Percentiles rank a stretch among this genome's conserved stretches.
Conservation (phyloP, 2,113 vertebrate species). For the Noturus placidus region DNA sequence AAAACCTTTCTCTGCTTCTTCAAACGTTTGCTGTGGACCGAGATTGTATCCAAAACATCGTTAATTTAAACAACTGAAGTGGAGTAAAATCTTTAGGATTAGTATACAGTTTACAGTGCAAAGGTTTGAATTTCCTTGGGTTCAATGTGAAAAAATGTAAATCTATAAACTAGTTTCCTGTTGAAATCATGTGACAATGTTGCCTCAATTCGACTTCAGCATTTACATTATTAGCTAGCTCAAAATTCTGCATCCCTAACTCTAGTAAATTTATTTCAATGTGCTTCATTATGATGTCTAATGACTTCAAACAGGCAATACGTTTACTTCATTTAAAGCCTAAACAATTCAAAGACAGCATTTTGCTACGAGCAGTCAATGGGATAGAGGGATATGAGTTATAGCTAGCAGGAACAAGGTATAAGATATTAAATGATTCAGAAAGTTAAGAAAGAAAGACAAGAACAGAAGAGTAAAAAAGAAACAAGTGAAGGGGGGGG, state of each 20-base stretch:
- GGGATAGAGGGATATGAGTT: too few species aligned
- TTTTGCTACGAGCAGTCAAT: neutral
- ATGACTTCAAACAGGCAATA: neutral
- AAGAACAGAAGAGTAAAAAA: too few species aligned
- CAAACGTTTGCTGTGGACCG: slow-evolving; percentile 85
- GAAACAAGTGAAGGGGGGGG: too few species aligned
- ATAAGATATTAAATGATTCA: too few species aligned
- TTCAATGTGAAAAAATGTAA: neutral
- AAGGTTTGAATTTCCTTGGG: neutral
- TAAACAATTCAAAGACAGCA: neutral
- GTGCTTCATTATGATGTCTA: neutral
- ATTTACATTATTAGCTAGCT: neutral
- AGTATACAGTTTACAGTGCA: neutral
- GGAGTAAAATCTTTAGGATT: neutral
- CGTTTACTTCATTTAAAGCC: too few species aligned
- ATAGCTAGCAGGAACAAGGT: too few species aligned
- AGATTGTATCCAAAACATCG: slow-evolving; percentile 14
- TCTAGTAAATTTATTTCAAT: neutral
- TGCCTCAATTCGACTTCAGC: neutral
- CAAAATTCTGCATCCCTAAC: neutral
- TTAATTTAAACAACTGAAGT: neutral
- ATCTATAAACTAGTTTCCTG: neutral
- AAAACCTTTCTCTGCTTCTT: slow-evolving; percentile 96
- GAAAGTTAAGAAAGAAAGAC: too few species aligned
- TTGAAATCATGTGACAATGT: neutral